Evolutionary conservation across 2,888 invertebrate species (phyloP).

Genomic region (Tenthredo amoena): DNA sequence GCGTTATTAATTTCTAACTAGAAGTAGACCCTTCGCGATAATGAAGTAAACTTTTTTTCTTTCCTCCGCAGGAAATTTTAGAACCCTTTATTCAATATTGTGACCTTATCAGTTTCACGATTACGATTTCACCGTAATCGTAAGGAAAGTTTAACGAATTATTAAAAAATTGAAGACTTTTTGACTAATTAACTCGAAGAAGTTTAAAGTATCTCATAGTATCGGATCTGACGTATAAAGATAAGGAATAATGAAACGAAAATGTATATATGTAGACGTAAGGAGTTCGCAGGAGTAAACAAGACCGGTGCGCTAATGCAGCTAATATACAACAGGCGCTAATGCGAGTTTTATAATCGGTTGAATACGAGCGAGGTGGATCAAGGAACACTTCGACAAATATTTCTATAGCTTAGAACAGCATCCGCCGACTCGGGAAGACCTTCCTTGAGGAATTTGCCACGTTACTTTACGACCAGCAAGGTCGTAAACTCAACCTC

Average conservation of each 20-base stretch:
- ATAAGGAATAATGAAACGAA: background rate
- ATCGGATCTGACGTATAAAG: background rate
- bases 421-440: background rate
- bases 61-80: background rate
- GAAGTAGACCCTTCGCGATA: background rate
- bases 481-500: slow-evolving; percentile 18
- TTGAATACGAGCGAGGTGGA: background rate
- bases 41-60: background rate
- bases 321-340: slow-evolving; percentile 21
- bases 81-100: background rate
- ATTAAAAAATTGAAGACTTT: background rate
- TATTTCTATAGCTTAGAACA: slow-evolving; percentile 25
- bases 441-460: slow-evolving; percentile 45
- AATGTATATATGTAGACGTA: too few relatives aligned
- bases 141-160: background rate
- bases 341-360: slow-evolving; percentile 52
- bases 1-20: too few relatives aligned
- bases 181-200: background rate
- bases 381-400: slow-evolving; percentile 3
- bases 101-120: background rate
- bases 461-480: slow-evolving; percentile 45
- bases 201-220: background rate
- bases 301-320: background rate
- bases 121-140: background rate
- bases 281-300: background rate